phyloP scores from a whole-genome alignment of 2,888 invertebrate species.

The Dryobotodes eremita region DNA sequence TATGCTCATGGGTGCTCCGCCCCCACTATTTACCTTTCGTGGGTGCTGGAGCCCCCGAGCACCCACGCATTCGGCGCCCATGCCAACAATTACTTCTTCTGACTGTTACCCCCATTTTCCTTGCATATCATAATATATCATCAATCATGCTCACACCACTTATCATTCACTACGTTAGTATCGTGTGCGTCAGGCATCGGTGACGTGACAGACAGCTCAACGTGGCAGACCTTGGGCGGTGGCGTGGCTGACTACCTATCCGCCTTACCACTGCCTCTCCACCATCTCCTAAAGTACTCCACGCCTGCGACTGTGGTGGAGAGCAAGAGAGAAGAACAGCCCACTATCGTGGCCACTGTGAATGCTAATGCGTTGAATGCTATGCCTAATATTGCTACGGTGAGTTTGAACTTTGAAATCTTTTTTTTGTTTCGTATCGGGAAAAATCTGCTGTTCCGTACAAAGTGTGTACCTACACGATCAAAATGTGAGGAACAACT shows the following conservation, averaged over 20 bases:
- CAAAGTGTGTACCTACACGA: background rate
- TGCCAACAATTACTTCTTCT: too few relatives aligned
- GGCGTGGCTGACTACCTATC: conserved; percentile 96
- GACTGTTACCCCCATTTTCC: background rate
- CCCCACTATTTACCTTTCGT: too few relatives aligned
- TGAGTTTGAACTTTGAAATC: conserved; percentile 59
- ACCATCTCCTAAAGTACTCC: conserved; percentile 96
- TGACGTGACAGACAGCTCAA: conserved; percentile 87
- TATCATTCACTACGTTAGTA: conserved; percentile 55
- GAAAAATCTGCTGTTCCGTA: background rate
- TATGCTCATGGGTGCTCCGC: too few relatives aligned
- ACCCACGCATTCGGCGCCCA: too few relatives aligned
- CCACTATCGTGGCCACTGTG: conserved; percentile 88
- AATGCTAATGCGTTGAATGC: conserved; percentile 77
- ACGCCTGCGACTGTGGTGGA: conserved; percentile 90
- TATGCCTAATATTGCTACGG: conserved; percentile 77
- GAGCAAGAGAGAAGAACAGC: conserved; percentile 93
- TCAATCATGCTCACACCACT: conserved; percentile 38
- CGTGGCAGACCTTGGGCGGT: conserved; percentile 94
- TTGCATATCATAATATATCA: conserved; percentile 4
- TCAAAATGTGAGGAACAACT: background rate
- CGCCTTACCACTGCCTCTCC: conserved; percentile 94
- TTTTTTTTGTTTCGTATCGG: background rate
- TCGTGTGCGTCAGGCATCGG: conserved; percentile 82
- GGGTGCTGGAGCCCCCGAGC: too few relatives aligned